Evolutionary conservation across 2,888 invertebrate species (phyloP), one percentile per base, ranked within the genome.

Genomic region (Carcina quercana): DNA sequence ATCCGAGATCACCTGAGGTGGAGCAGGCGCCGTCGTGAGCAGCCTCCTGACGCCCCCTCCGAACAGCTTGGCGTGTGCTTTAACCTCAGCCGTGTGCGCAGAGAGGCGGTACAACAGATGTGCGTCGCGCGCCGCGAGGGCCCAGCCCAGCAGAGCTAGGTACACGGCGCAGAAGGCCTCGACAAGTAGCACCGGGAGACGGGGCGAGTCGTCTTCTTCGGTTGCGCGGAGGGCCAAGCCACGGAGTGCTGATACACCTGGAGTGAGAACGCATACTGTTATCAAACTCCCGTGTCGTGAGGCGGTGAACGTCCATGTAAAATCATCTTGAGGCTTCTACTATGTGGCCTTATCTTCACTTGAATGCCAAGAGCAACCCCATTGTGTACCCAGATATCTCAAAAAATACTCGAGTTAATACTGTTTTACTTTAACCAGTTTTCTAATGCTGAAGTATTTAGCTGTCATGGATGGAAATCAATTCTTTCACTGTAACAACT

Each of bases 161-260:
- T 93, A 98, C 4, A 98, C 95, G 0, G 97, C 94, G 12, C 96
- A 91, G 71, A 97, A 96, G 0, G 96, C 91, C 72, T 99, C 98
- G 33, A 95, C 92, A 12, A 99, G 85, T 6, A 99, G 83, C 13
- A 98, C 92, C 47, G 94, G 94, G 28, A 99, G 84, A 40, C 95
- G 91, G 0, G 98, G 98, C 2, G 96, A 92, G 57, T 95, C 95
- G 48, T 93, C 93, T 56, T 96, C 96, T 59, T 99, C 98, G 45
- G 96, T 95, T 51, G 98, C 98, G 13, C 97, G 87, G 0, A 95
- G 93, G 4, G 99, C 82, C 24, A 99, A 83, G 0, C 97, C 95
- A 14, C 97, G 88, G 22, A 99, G 84, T 35, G 95, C 95, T 1
- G 97, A 95, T 1, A 98, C 98, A 7, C 98, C 85, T 85, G 38